Evolutionary conservation across 92 coral and sea anemone species (phyloP).

Genomic region (Nematostella vectensis): DNA sequence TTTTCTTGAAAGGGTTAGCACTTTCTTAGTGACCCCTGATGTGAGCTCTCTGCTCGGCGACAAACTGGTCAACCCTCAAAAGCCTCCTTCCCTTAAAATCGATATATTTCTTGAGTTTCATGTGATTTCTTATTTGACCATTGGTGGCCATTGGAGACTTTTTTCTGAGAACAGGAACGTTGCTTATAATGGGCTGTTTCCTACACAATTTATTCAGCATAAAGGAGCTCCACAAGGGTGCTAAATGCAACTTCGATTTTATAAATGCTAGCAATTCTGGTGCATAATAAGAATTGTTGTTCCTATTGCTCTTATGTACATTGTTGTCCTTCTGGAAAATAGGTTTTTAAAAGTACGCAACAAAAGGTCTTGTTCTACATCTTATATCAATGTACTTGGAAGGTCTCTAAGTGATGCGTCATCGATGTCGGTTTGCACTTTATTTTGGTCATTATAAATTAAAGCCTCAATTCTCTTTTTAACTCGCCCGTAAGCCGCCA

Average conservation of each 20-base stretch:
- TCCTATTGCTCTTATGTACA: neutral
- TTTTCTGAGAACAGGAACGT: neutral
- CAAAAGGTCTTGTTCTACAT: slow-evolving; percentile 1
- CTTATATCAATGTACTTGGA: neutral
- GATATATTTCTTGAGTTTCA: slow-evolving; percentile 15
- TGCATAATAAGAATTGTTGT: neutral
- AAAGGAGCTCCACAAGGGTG: slow-evolving; percentile 13
- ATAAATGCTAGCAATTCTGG: slow-evolving; percentile 5
- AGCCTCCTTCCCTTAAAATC: too few relatives aligned
- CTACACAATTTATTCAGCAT: slow-evolving; percentile 1
- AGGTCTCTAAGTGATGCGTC: neutral
- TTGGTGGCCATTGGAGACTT: too few relatives aligned
- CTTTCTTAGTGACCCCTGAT: slow-evolving; percentile 10
- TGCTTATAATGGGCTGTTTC: neutral
- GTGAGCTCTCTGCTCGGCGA: slow-evolving; percentile 5
- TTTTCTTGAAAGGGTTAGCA: neutral
- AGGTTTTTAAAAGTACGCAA: neutral
- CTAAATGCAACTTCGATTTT: slow-evolving; percentile 2
- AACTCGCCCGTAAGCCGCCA: slow-evolving; percentile 1
- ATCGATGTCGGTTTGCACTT: neutral
- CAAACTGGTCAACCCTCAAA: slow-evolving; percentile 39
- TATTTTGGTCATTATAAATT: neutral
- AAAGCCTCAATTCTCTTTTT: slow-evolving; percentile 6
- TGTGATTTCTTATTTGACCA: slow-evolving; percentile 21
- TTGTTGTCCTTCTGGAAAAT: neutral